Base-by-base conservation (phyloP, 2,888 invertebrate genomes). In the Conus canariensis region DNA sequence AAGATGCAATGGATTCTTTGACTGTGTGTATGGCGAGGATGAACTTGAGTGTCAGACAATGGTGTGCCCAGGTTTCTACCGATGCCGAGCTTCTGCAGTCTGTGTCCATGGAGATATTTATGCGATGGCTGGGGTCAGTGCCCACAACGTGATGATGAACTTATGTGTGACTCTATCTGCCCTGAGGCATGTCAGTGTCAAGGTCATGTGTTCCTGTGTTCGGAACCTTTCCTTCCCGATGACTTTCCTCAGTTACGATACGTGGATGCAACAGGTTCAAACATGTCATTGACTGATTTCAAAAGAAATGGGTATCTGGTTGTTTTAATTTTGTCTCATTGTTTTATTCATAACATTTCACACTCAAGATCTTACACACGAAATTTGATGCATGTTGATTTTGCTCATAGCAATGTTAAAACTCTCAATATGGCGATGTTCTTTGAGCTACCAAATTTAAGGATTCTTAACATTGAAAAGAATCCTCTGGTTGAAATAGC, bases 121-220 rank as follows among this genome's bases (percentile, higher is more conserved):
- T 83, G 82, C 22, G 82, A 83, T 83, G 82, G 82, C 22, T 83
- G 82, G 82, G 82, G 82, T 83, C 82, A 83, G 82, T 83, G 82
- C 58, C 82, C 58, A 58, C 82, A 83, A 58, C 82, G 82, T 22
- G 82, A 83, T 83, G 82, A 83, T 58, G 82, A 83, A 83, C 22
- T 16, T 58, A 3, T 83, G 82, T 83, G 82, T 83, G 82, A 58
- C 82, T 22, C 12, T 19, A 83, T 58, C 82, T 83, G 82, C 19
- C 82, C 82, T 83, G 82, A 58, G 56, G 22, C 9, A 3, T 83
- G 82, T 22, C 82, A 25, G 82, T 56, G 82, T 83, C 82, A 83
- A 8, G 82, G 82, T 22, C 58, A 58, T 56, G 82, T 58, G 25
- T 83, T 83, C 58, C 58, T 83, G 82, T 83, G 82, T 58, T 4